phyloP scores from a whole-genome alignment of 2,113 vertebrate species.

The Athene noctua region DNA sequence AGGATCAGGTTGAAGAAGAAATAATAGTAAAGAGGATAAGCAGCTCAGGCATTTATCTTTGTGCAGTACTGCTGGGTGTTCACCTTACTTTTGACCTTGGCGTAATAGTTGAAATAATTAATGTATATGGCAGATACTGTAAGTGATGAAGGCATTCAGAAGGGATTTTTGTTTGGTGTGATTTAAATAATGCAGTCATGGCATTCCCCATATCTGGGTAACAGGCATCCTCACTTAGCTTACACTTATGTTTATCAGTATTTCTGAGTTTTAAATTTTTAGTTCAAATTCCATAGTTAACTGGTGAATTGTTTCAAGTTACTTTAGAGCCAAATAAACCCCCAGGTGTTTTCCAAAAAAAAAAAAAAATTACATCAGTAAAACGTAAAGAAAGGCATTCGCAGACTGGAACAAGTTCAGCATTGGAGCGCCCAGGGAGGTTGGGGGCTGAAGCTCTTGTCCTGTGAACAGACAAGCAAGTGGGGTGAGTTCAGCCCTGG shows the following conservation, averaged over 20 bases:
- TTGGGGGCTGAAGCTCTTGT: neutral
- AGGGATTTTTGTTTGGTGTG: neutral
- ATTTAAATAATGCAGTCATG: neutral
- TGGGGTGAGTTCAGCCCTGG: neutral
- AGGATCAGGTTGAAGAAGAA: constrained; percentile 12
- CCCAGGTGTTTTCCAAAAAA: neutral
- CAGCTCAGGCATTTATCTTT: constrained; percentile 1
- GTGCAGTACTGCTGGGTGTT: neutral
- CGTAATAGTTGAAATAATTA: neutral
- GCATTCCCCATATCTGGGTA: neutral
- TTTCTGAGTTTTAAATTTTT: neutral
- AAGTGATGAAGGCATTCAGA: neutral
- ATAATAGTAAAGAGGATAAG: constrained; percentile 13
- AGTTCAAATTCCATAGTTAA: neutral
- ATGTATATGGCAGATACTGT: neutral
- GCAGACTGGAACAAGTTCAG: neutral
- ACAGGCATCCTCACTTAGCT: neutral
- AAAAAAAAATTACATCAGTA: neutral
- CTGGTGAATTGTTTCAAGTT: neutral
- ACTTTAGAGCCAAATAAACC: neutral
- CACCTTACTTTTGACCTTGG: constrained; percentile 5
- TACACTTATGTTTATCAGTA: neutral
- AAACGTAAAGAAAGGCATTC: neutral
- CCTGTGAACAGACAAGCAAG: neutral
- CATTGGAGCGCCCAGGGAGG: neutral